A percentile compares a stretch with the other conserved stretches of the same genome.
Conservation (phyloP, 2,113 vertebrate species). For the Cricetomys ansorgei region DNA sequence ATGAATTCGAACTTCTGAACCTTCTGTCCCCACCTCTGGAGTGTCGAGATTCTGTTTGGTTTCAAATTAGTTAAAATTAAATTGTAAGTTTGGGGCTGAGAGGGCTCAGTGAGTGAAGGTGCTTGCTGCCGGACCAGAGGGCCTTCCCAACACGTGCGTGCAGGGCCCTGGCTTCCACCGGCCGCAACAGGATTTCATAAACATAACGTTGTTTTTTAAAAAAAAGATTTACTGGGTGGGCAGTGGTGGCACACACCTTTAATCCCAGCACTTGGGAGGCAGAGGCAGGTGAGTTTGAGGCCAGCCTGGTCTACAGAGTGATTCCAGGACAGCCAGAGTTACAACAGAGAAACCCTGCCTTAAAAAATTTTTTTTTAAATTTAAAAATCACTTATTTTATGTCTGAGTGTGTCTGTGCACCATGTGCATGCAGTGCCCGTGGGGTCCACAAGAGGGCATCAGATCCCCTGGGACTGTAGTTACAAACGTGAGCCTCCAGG, state of each 20-base stretch:
- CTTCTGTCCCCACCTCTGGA: background rate
- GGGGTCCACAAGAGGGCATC: background rate
- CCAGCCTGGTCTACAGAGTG: too few relatives aligned
- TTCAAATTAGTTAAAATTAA: background rate
- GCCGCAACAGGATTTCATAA: background rate
- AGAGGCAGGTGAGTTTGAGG: too few relatives aligned
- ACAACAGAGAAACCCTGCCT: too few relatives aligned
- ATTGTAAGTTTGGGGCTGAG: background rate
- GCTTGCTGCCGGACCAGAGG: background rate
- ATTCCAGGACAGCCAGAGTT: too few relatives aligned
- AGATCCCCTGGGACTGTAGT: background rate
- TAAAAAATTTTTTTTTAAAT: too few relatives aligned
- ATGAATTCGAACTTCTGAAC: background rate
- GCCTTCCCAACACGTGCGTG: too few relatives aligned
- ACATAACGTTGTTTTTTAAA: background rate
- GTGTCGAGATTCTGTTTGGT: background rate
- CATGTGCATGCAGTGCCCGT: too few relatives aligned
- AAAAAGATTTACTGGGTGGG: too few relatives aligned
- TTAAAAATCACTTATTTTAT: too few relatives aligned
- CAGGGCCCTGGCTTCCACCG: too few relatives aligned
- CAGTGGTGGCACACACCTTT: too few relatives aligned
- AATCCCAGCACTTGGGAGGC: too few relatives aligned
- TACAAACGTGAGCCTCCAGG: background rate
- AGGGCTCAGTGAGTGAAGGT: background rate
- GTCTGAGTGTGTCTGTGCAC: background rate